These are phyloP conservation scores for Gobius niger DNA, from an alignment of 2,113 vertebrate genomes.

Conservation along the genomic window DNA sequence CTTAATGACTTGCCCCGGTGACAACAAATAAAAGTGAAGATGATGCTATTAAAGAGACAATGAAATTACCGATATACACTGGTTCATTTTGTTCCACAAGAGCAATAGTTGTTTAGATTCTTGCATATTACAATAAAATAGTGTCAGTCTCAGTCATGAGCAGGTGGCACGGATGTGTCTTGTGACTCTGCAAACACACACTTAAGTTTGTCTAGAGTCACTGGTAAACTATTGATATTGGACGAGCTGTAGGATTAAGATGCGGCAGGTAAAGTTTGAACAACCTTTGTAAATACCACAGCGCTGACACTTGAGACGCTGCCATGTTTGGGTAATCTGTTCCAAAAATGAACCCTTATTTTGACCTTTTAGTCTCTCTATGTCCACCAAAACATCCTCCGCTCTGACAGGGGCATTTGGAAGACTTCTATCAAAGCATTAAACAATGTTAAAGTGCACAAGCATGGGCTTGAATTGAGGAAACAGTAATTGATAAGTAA, in stretches of 20 bases:
- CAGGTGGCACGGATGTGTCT: not conserved
- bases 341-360: constrained; percentile 1
- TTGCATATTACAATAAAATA: constrained; percentile 1
- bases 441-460: not conserved
- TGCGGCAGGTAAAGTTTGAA: constrained; percentile 36
- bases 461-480: not conserved
- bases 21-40: not conserved
- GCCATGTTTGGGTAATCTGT: not conserved
- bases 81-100: not conserved
- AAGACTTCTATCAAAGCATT: no score
- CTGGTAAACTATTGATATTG: constrained; percentile 29
- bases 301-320: constrained; percentile 1
- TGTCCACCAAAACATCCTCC: not conserved
- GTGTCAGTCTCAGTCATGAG: not conserved
- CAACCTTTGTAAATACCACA: constrained; percentile 46
- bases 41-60: no score
- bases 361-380: not conserved
- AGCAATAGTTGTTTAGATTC: not conserved
- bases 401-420: no score
- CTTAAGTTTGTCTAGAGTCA: constrained; percentile 1
- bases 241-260: not conserved
- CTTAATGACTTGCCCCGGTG: not conserved
- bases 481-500: not conserved
- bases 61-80: not conserved
- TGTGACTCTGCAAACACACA: constrained; percentile 9